A percentile compares a stretch with the other conserved stretches of the same genome.
phyloP scores from a whole-genome alignment of 2,113 vertebrate species.

The Serranochromis macrocephalus region DNA sequence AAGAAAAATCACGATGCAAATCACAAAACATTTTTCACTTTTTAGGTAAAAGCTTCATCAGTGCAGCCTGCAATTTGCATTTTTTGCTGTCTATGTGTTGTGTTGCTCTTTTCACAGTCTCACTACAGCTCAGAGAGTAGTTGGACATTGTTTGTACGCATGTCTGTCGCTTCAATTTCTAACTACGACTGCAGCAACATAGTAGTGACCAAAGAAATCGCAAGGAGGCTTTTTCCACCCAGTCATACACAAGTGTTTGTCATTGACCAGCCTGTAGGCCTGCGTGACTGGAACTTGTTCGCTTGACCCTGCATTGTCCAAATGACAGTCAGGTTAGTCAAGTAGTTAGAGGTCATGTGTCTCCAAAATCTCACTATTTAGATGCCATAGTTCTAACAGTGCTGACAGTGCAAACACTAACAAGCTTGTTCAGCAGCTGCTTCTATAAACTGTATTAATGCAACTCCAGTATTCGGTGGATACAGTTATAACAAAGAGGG shows the following conservation, averaged over 20 bases:
- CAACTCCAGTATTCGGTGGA: not conserved
- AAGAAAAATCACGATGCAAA: not conserved
- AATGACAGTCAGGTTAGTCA: not conserved
- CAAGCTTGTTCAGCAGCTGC: not conserved
- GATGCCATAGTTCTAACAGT: not conserved
- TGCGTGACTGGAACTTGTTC: not conserved
- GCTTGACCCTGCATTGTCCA: not conserved
- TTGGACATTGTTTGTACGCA: not conserved
- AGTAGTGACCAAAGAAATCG: not conserved
- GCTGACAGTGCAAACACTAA: not conserved
- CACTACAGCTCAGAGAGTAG: not conserved
- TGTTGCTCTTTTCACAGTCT: not conserved
- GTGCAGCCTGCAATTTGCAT: not conserved
- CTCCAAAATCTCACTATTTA: not conserved
- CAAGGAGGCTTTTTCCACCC: not conserved
- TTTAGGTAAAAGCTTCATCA: not conserved
- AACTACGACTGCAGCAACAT: not conserved
- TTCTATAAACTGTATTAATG: not conserved
- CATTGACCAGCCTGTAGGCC: not conserved
- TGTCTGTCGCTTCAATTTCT: not conserved
- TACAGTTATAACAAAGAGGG: not conserved
- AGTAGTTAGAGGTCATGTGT: not conserved
- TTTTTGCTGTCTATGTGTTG: not conserved
- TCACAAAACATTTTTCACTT: accelerated
- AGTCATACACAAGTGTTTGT: not conserved